Evolutionary conservation across 2,888 invertebrate species (phyloP).

Genomic region (Anorthoa munda): DNA sequence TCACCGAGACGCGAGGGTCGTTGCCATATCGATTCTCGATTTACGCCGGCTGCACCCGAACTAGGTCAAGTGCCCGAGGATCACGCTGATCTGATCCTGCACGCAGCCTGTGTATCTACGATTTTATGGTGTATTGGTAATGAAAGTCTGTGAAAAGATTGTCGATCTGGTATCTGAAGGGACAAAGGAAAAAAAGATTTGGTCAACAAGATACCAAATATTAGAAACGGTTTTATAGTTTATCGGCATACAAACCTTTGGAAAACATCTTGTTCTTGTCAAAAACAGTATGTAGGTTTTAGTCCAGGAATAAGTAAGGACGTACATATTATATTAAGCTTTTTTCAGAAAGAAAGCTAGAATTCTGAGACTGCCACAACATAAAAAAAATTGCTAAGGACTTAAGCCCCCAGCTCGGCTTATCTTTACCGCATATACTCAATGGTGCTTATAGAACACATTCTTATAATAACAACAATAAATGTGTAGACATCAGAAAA

Average conservation of each 20-base stretch:
- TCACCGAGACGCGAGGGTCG: constrained; percentile 73
- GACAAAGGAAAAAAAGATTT: neutral
- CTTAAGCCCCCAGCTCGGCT: no score
- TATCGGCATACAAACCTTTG: neutral
- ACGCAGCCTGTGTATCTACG: constrained; percentile 26
- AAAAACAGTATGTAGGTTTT: neutral
- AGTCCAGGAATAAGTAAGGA: neutral
- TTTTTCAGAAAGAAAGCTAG: neutral
- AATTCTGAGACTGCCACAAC: neutral
- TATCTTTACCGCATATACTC: neutral
- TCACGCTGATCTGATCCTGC: constrained; percentile 69
- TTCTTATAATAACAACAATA: neutral
- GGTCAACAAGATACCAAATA: neutral
- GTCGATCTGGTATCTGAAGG: neutral
- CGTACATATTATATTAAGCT: no score
- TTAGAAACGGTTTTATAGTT: neutral
- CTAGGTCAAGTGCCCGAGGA: constrained; percentile 87
- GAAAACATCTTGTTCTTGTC: neutral
- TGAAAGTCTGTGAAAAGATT: neutral
- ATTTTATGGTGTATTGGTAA: constrained; percentile 29
- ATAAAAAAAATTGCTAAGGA: neutral
- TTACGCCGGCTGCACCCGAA: constrained; percentile 84
- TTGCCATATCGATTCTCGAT: constrained; percentile 89
- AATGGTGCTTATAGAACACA: neutral
- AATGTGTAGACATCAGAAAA: constrained; percentile 12